Conservation (phyloP, 1,140 invertebrate species). For the Apolygus lucorum region DNA sequence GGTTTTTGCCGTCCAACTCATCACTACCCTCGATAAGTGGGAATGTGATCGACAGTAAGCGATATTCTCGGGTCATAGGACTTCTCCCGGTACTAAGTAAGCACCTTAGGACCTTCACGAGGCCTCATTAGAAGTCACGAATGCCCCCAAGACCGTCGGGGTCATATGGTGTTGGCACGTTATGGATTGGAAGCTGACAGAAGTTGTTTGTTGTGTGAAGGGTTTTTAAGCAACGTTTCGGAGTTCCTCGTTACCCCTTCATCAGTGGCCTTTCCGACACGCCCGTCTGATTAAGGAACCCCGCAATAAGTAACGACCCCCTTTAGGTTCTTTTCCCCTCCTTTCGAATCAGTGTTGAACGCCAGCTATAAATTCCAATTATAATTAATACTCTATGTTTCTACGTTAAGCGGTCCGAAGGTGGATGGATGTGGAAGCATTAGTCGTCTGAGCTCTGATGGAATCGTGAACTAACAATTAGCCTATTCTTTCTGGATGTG, state of each 20-base stretch:
- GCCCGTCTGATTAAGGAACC: slow-evolving; percentile 10
- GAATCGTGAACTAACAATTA: slow-evolving; percentile 22
- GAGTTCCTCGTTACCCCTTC: slow-evolving; percentile 4
- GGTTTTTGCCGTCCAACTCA: no score
- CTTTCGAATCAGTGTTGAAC: slow-evolving; percentile 12
- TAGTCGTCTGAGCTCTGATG: slow-evolving; percentile 14
- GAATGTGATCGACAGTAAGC: no score
- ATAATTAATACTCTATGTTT: slow-evolving; percentile 21
- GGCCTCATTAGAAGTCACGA: slow-evolving; percentile 6
- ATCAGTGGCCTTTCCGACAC: neutral
- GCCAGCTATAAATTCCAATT: slow-evolving; percentile 21
- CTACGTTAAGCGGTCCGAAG: slow-evolving; percentile 12
- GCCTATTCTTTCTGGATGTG: neutral
- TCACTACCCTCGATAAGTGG: no score
- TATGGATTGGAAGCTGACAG: slow-evolving; percentile 16
- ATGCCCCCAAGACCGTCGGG: neutral
- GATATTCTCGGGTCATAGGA: no score
- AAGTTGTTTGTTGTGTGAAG: slow-evolving; percentile 11
- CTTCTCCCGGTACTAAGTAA: no score
- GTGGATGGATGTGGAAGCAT: slow-evolving; percentile 17
- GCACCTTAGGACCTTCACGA: no score
- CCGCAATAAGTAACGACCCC: slow-evolving; percentile 6
- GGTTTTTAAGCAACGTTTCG: neutral
- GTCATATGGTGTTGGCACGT: neutral
- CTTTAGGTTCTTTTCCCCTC: neutral